Conservation (phyloP, 2,888 invertebrate species). For the Drosophila cyrtoloma region DNA sequence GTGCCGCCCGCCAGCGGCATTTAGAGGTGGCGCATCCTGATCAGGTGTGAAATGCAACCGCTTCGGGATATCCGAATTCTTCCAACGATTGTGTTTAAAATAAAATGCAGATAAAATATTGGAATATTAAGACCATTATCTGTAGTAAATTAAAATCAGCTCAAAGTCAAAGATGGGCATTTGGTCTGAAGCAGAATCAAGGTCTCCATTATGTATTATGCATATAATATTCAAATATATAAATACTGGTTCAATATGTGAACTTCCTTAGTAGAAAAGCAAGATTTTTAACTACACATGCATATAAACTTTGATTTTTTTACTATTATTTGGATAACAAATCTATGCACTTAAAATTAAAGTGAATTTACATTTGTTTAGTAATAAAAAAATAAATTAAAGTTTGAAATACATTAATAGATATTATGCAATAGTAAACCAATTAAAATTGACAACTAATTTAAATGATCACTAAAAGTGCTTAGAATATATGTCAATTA, state of each 20-base stretch:
- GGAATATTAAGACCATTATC: not conserved
- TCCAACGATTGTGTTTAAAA: not conserved
- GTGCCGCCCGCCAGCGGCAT: conserved; percentile 46
- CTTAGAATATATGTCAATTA: not conserved
- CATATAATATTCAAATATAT: not conserved
- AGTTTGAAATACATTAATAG: not conserved
- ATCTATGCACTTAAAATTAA: not conserved
- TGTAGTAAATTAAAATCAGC: not conserved
- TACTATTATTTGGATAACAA: not conserved
- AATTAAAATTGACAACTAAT: not conserved
- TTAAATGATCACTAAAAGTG: not conserved
- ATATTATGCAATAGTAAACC: not conserved
- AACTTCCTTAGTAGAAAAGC: not conserved
- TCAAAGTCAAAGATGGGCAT: too few relatives aligned
- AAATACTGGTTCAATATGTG: not conserved
- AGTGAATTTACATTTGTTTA: not conserved
- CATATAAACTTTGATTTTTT: too few relatives aligned
- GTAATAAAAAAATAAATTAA: not conserved
- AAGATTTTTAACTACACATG: not conserved
- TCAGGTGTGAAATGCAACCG: conserved; percentile 46
- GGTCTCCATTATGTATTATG: not conserved
- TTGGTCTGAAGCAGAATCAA: too few relatives aligned
- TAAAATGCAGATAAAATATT: not conserved
- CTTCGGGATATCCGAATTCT: not conserved
- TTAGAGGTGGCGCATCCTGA: conserved; percentile 39